These are phyloP conservation scores for Saccopteryx bilineata DNA, from an alignment of 2,113 vertebrate species.

Conservation along the genomic window DNA sequence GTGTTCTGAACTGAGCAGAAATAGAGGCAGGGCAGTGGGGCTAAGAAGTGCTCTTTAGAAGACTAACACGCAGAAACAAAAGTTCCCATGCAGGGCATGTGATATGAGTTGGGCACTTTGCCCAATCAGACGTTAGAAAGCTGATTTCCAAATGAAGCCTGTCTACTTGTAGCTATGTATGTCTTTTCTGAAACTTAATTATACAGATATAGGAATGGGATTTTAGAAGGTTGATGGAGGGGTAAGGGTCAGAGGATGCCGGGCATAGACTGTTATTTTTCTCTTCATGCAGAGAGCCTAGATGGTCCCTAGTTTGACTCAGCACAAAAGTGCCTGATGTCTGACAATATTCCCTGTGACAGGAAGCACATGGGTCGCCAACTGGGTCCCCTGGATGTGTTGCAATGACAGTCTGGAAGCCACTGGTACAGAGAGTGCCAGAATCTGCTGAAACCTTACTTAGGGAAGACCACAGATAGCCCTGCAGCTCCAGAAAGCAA, in stretches of 20 bases:
- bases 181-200: neutral
- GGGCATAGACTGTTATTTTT: neutral
- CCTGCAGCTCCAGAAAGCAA: neutral
- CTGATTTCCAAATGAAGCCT: neutral
- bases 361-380: accelerated
- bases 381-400: neutral
- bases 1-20: too few species aligned
- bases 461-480: neutral
- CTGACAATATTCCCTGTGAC: neutral
- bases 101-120: neutral
- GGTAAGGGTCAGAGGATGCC: neutral
- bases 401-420: neutral
- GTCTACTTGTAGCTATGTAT: accelerated
- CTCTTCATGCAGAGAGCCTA: neutral
- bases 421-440: neutral
- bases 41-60: neutral
- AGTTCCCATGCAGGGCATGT: accelerated
- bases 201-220: neutral
- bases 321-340: neutral
- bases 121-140: too few species aligned
- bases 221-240: neutral
- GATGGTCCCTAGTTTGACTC: neutral
- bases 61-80: accelerated
- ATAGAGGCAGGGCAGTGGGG: neutral
- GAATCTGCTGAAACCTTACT: neutral